A percentile compares a stretch with the other conserved stretches of the same genome.
Conservation (phyloP, 2,797 vertebrate genomes). For the Loriculus beryllinus region DNA sequence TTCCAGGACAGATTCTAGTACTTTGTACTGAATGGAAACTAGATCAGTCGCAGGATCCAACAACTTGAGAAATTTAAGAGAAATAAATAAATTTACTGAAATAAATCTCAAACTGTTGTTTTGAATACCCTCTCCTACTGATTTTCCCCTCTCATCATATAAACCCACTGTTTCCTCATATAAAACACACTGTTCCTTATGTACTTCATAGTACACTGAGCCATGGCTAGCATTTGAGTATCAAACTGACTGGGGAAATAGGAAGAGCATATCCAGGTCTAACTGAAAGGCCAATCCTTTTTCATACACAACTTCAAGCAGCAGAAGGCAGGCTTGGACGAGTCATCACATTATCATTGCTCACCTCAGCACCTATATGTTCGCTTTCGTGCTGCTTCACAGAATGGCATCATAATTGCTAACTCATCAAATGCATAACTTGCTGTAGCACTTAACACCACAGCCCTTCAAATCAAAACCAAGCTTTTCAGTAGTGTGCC, state of each 20-base stretch:
- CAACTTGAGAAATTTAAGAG: neutral
- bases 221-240: rapidly evolving
- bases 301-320: rapidly evolving
- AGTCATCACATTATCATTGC: rapidly evolving
- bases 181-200: too few species aligned
- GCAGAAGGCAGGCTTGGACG: neutral
- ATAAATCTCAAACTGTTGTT: neutral
- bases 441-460: neutral
- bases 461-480: neutral
- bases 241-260: rapidly evolving
- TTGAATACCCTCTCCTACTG: neutral
- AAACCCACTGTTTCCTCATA: neutral
- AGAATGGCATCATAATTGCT: rapidly evolving
- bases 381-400: rapidly evolving
- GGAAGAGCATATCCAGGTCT: neutral
- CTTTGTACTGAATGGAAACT: rapidly evolving
- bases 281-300: neutral
- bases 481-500: neutral
- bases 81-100: neutral
- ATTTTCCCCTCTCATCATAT: rapidly evolving
- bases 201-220: neutral
- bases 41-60: neutral
- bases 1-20: neutral
- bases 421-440: neutral
- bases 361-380: rapidly evolving